These are phyloP conservation scores for Porites evermanni DNA, from an alignment of 92 coral and sea anemone species.

Conservation along the genomic window DNA sequence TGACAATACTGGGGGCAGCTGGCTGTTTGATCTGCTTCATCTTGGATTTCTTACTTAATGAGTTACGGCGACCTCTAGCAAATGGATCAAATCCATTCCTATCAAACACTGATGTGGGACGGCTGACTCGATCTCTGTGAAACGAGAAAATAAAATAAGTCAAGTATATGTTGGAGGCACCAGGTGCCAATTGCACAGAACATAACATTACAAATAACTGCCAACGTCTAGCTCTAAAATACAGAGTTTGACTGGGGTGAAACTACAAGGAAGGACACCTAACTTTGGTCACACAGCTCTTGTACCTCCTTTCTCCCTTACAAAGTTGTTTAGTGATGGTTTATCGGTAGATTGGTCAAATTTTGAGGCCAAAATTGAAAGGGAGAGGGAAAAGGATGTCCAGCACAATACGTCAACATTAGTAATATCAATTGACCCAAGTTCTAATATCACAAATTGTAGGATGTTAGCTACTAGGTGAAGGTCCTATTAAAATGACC, in stretches of 20 bases:
- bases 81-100: slow-evolving; percentile 92
- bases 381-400: neutral
- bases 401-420: too few species aligned
- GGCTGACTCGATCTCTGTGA: slow-evolving; percentile 86
- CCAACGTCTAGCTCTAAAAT: too few species aligned
- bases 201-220: too few species aligned
- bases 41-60: slow-evolving; percentile 93
- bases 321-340: neutral
- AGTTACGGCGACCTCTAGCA: slow-evolving; percentile 87
- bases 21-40: slow-evolving; percentile 90
- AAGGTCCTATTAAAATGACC: too few species aligned
- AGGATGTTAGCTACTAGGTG: too few species aligned
- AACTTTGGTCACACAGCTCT: too few species aligned
- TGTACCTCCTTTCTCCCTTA: too few species aligned
- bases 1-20: slow-evolving; percentile 69
- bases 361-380: neutral
- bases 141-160: neutral
- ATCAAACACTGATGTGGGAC: slow-evolving; percentile 98
- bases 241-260: too few species aligned
- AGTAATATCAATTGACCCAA: too few species aligned
- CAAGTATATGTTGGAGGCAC: neutral
- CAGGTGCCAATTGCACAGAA: too few species aligned
- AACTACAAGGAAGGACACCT: too few species aligned
- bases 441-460: too few species aligned
- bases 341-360: neutral